Conservation (phyloP, 1,140 invertebrate species). For the Caerostris darwini region DNA sequence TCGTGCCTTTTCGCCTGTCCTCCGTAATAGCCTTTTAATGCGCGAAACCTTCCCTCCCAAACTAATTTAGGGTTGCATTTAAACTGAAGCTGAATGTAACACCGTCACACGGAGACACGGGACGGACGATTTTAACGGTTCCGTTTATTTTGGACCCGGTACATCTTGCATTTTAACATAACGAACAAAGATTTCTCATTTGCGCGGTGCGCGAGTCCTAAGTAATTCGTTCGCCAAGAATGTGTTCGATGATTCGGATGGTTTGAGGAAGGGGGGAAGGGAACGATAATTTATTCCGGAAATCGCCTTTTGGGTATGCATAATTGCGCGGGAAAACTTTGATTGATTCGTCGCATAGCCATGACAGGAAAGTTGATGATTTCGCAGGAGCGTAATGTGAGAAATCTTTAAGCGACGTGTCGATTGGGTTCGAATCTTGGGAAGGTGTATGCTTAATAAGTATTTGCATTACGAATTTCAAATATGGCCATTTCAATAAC, state of each 20-base stretch:
- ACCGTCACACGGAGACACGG: not conserved
- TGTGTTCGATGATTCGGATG: slow-evolving; percentile 11
- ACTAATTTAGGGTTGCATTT: slow-evolving; percentile 54
- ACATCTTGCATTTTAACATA: slow-evolving; percentile 8
- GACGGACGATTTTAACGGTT: not conserved
- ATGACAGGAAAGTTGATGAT: not conserved
- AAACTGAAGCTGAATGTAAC: slow-evolving; percentile 27
- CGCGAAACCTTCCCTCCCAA: slow-evolving; percentile 25
- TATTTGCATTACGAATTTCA: not conserved
- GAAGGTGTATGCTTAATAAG: not conserved
- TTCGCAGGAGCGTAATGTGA: not conserved
- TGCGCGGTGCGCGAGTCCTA: not conserved
- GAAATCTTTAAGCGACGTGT: not conserved
- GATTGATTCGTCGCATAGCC: slow-evolving; percentile 26
- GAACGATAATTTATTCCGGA: slow-evolving; percentile 33
- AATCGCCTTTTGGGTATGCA: slow-evolving; percentile 38
- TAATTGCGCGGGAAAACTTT: slow-evolving; percentile 25
- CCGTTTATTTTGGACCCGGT: slow-evolving; percentile 26
- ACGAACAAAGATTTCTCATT: slow-evolving; percentile 46
- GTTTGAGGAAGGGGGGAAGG: not conserved
- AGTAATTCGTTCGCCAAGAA: slow-evolving; percentile 22
- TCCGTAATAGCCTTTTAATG: slow-evolving; percentile 55
- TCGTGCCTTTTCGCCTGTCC: slow-evolving; percentile 20
- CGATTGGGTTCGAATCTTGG: not conserved
- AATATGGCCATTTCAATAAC: too few species aligned